A percentile compares a stretch with the other conserved stretches of the same genome.
These are phyloP conservation scores for Cossypha dichroa DNA, from an alignment of 2,797 vertebrate genomes.

Conservation along the genomic window DNA sequence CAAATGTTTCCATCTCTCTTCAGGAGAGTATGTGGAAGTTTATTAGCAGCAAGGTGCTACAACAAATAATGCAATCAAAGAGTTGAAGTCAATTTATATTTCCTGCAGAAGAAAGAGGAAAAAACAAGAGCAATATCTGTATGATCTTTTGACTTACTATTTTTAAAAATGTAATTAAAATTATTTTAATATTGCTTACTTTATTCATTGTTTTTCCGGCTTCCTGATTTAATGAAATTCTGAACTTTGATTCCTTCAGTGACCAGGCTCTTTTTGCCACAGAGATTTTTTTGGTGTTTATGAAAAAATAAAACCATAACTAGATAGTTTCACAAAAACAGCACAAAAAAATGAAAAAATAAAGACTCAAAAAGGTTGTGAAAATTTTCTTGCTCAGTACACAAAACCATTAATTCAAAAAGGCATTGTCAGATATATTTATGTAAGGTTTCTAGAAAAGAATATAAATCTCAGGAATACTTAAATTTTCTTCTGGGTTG, in stretches of 20 bases:
- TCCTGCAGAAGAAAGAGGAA: not conserved
- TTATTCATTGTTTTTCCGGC: not conserved
- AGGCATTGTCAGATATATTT: not conserved
- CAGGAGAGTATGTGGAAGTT: not conserved
- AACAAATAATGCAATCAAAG: not conserved
- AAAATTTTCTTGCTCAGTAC: not conserved
- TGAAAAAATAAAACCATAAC: not conserved
- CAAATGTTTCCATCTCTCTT: not conserved
- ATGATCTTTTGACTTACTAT: not conserved
- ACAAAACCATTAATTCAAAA: not conserved
- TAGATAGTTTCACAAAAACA: not conserved
- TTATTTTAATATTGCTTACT: not conserved
- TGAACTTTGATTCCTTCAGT: not conserved
- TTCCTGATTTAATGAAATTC: not conserved
- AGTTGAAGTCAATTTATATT: not conserved
- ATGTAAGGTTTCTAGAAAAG: not conserved
- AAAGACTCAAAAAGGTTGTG: not conserved
- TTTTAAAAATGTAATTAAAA: not conserved
- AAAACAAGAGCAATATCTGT: not conserved
- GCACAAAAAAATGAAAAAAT: not conserved
- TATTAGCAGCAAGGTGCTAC: not conserved
- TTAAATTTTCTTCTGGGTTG: not conserved
- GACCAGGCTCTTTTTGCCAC: not conserved
- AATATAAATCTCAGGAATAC: not conserved
- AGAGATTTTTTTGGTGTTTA: not conserved